Base-by-base conservation (phyloP, 2,113 vertebrate genomes). In the Notothenia coriiceps region DNA sequence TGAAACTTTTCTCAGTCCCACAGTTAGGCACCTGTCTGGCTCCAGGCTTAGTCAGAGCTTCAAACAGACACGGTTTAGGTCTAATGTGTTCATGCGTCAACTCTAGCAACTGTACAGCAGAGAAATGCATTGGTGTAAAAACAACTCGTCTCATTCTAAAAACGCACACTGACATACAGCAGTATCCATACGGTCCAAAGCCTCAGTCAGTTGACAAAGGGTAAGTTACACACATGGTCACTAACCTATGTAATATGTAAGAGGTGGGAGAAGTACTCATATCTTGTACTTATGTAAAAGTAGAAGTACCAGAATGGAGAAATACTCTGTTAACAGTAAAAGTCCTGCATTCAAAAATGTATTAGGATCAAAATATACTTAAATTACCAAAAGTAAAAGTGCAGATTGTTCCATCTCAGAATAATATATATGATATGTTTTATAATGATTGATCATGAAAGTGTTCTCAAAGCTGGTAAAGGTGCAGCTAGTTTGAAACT, bases 21-120 rank as follows among this genome's bases (percentile, higher is more conserved):
- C 47, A 7, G 51, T 55, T 6, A 51, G 70, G 20, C 50, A 22
- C 57, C 51, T 73, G 63, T 84, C 70, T 84, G 70, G 56, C 20
- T 81, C 67, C 52, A 44, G 57, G 25, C 74, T 83, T 52, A 62
- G 59, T 61, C 69, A 73, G 22, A 33, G 35, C 67, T 35, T 15
- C 60, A 18, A 56, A 73, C 56, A 43, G 59, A 77, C 7, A 7
- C 22, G 10, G 6, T 14, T 11, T 66, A 64, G 35, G 43, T 62
- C 25, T 13, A 33, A 33, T 68, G 40, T 60, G 44, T 76, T 74
- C 75, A 25, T 49, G 47, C 35, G 14, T 62, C 47, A 29, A 11
- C 33, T 62, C 8, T 7, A 13, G 44, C 10, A 57, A 66, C 60
- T 59, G 44, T 59, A 20, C 33, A 59, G 46, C 25, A 63, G 50